Evolutionary conservation across 2,113 vertebrate species (phyloP), one percentile per base, ranked within the genome.

Genomic region (Chamaea fasciata): DNA sequence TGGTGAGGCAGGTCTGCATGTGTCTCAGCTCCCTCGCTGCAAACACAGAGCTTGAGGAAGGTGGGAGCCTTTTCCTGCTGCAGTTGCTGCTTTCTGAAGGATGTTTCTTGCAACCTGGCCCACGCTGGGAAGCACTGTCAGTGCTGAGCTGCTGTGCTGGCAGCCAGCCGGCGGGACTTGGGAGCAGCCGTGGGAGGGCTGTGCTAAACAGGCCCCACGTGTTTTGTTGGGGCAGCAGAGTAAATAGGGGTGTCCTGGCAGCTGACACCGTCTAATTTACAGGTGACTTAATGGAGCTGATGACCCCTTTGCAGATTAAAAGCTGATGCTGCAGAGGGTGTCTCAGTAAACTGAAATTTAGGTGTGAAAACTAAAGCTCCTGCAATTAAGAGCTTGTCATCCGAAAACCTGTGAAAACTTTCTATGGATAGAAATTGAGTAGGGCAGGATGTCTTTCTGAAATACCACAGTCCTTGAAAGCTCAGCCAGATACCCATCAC

Each of bases 271-370:
- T 89, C 62, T 92, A 83, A 93, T 90, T 95, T 83, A 41, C 65
- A 70, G 89, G 12, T 92, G 60, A 46, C 57, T 71, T 80, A 88
- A 67, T 57, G 65, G 21, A 82, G 37, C 62, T 80, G 81, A 91
- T 95, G 86, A 92, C 69, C 91, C 35, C 57, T 79, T 82, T 94
- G 68, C 52, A 78, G 82, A 70, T 77, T 57, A 91, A 86, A 83
- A 92, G 83, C 59, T 78, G 60, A 31, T 83, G 70, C 46, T 78
- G 63, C 42, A 42, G 53, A 65, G 69, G 47, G 39, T 53, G 62
- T 47, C 52, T 59, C 28, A 2, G 41, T 47, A 69, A 90, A 78
- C 27, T 60, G 69, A 60, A 85, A 79, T 68, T 84, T 53, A 42
- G 69, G 28, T 35, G 14, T 64, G 73, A 63, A 80, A 88, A 42